phyloP scores from a whole-genome alignment of 2,797 vertebrate species.

The Pelobates cultripes region DNA sequence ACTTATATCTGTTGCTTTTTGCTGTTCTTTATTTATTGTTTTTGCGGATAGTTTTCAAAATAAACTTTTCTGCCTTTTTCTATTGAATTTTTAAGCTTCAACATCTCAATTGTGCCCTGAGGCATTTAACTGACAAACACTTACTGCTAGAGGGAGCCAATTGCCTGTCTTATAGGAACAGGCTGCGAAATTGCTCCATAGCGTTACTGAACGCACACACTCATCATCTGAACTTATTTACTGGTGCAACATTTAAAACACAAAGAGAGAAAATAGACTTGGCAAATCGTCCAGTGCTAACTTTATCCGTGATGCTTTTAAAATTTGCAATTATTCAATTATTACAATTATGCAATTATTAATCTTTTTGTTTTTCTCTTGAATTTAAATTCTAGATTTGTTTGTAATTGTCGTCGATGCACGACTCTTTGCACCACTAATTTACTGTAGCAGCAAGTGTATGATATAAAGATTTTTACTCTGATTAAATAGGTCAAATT shows the following conservation, averaged over 20 bases:
- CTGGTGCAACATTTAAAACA: conserved; percentile 56
- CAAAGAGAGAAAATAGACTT: conserved; percentile 39
- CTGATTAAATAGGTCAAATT: not conserved
- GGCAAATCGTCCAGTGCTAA: not conserved
- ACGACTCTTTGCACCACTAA: not conserved
- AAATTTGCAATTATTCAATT: not conserved
- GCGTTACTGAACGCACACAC: conserved; percentile 31
- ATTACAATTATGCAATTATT: not conserved
- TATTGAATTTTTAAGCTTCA: conserved; percentile 46
- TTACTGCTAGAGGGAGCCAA: conserved; percentile 92
- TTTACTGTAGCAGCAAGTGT: not conserved
- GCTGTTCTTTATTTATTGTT: not conserved
- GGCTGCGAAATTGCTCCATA: conserved; percentile 5
- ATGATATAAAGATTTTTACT: not conserved
- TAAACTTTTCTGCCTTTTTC: conserved; percentile 71
- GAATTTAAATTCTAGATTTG: not conserved
- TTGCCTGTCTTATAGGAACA: conserved; percentile 73
- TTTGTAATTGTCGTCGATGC: not conserved
- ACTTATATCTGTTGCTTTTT: not conserved
- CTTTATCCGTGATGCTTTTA: not conserved
- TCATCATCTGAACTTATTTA: conserved; percentile 43
- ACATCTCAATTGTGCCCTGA: conserved; percentile 47
- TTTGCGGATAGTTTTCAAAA: conserved; percentile 65
- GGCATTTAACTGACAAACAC: conserved; percentile 57
- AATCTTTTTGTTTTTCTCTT: not conserved